Percentiles rank a stretch among this genome's conserved stretches.
phyloP scores from a whole-genome alignment of 92 coral and sea anemone species.

The Hydrozoanthus gracilis region DNA sequence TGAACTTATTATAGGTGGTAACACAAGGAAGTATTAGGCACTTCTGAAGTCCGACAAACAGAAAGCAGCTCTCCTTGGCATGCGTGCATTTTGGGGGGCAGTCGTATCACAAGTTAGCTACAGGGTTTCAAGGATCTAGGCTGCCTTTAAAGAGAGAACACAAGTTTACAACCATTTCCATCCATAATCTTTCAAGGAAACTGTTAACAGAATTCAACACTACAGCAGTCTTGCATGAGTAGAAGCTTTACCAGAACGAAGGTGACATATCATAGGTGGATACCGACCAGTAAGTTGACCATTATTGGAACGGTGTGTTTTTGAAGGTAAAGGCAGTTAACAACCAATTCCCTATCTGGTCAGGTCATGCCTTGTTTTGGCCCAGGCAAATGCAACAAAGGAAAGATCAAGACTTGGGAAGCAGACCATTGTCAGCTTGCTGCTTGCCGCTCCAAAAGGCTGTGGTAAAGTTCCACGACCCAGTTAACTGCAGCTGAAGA shows the following conservation, averaged over 20 bases:
- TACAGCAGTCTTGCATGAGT: background rate
- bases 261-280: background rate
- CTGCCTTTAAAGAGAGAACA: too few species aligned
- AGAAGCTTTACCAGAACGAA: constrained; percentile 40
- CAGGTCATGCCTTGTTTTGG: constrained; percentile 63
- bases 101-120: too few species aligned
- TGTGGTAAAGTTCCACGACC: constrained; percentile 45
- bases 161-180: too few species aligned
- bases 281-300: background rate
- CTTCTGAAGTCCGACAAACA: too few species aligned
- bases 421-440: constrained; percentile 41
- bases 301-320: constrained; percentile 40
- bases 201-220: too few species aligned
- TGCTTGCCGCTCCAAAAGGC: constrained; percentile 10
- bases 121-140: too few species aligned
- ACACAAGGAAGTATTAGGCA: too few species aligned
- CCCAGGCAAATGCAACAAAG: constrained; percentile 64
- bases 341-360: constrained; percentile 47
- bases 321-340: background rate
- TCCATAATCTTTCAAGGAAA: too few species aligned
- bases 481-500: constrained; percentile 60
- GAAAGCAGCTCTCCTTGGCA: too few species aligned
- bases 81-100: too few species aligned
- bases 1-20: too few species aligned
- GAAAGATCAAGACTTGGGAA: constrained; percentile 57